phyloP scores from a whole-genome alignment of 2,113 vertebrate genomes.

The Asarcornis scutulata region DNA sequence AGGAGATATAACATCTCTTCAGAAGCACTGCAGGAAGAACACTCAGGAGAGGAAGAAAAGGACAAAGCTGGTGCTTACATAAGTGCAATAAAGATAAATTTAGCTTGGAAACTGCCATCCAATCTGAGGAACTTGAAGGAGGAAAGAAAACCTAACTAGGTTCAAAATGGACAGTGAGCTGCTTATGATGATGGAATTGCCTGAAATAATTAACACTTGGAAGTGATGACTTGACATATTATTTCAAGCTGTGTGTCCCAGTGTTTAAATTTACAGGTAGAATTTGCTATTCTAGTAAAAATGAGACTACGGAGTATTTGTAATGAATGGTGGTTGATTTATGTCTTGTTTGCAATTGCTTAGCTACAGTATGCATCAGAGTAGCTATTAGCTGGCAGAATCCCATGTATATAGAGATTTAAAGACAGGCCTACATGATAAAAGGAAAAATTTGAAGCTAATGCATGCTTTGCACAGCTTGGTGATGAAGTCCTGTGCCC shows the following conservation, averaged over 20 bases:
- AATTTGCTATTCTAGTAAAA: not conserved
- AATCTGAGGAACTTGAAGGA: not conserved
- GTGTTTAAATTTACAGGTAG: not conserved
- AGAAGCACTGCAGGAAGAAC: constrained; percentile 43
- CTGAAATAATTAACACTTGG: not conserved
- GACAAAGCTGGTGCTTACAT: constrained; percentile 22
- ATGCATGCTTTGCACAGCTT: not conserved
- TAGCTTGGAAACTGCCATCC: constrained; percentile 6
- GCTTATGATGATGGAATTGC: not conserved
- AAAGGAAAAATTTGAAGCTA: not conserved
- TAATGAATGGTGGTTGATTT: not conserved
- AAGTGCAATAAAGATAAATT: constrained; percentile 38
- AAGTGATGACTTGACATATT: not conserved
- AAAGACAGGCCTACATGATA: not conserved
- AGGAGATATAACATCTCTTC: not conserved
- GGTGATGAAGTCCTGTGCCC: not conserved
- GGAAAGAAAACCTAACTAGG: not conserved
- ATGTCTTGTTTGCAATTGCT: not conserved
- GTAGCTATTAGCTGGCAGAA: not conserved
- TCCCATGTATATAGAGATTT: not conserved
- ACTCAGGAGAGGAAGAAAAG: constrained; percentile 13
- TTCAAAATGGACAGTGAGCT: not conserved
- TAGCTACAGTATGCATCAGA: not conserved
- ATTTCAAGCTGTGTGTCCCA: not conserved
- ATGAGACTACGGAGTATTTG: not conserved